Conservation (phyloP, 2,113 vertebrate genomes). For the Numida meleagris region DNA sequence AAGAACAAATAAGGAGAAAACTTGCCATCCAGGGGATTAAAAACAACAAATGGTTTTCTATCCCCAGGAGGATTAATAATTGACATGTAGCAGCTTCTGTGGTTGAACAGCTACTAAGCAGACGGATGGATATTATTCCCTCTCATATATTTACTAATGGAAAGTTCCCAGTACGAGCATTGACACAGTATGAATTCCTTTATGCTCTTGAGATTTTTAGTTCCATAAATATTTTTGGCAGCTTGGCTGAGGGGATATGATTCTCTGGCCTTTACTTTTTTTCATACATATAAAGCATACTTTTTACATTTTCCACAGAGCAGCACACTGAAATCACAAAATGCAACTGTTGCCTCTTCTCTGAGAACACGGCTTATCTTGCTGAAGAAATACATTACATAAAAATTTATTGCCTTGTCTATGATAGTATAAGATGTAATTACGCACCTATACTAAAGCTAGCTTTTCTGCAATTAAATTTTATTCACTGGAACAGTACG, state of each 20-base stretch:
- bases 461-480: background rate
- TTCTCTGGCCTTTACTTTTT: conserved; percentile 13
- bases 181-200: conserved; percentile 27
- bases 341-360: background rate
- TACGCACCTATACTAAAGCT: background rate
- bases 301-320: conserved; percentile 24
- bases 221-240: conserved; percentile 51
- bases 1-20: background rate
- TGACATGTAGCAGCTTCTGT: conserved; percentile 32
- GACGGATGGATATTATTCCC: conserved; percentile 27
- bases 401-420: background rate
- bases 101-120: conserved; percentile 20
- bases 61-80: conserved; percentile 2
- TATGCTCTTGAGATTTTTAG: conserved; percentile 54
- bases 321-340: background rate
- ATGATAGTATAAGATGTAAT: background rate
- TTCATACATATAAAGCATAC: conserved; percentile 3
- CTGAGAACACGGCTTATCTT: background rate
- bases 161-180: conserved; percentile 47
- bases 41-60: background rate
- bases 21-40: background rate
- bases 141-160: conserved; percentile 30
- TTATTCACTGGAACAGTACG: background rate
- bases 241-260: background rate
- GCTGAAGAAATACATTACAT: accelerated